Conservation (phyloP, 2,797 vertebrate species). For the Loriculus beryllinus region DNA sequence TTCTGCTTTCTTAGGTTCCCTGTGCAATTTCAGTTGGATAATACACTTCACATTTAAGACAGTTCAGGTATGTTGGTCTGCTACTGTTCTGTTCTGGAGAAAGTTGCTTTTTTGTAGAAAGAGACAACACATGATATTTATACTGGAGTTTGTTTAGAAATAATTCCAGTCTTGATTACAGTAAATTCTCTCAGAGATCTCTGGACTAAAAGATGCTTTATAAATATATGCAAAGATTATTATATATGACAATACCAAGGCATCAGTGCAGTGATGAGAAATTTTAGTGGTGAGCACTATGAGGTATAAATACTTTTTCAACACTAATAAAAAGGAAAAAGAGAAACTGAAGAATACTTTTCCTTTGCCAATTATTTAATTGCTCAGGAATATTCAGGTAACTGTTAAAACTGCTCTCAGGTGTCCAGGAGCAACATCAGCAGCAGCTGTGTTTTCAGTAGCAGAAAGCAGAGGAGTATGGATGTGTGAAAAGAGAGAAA, state of each 20-base stretch:
- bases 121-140: background rate
- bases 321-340: background rate
- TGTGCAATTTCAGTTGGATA: background rate
- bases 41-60: background rate
- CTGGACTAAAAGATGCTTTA: background rate
- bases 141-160: background rate
- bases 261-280: background rate
- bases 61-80: background rate
- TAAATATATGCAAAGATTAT: background rate
- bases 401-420: background rate
- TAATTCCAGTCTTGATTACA: background rate
- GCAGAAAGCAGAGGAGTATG: background rate
- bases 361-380: slow-evolving; percentile 1
- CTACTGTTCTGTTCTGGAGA: background rate
- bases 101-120: background rate
- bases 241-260: background rate
- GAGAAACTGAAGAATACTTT: background rate
- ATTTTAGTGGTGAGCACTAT: background rate
- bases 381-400: background rate
- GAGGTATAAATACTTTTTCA: background rate
- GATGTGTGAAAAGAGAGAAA: background rate
- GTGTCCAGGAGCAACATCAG: background rate
- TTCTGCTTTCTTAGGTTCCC: slow-evolving; percentile 4
- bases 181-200: background rate
- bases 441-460: background rate